phyloP scores from a whole-genome alignment of 2,797 vertebrate species.

The Anabacerthia variegaticeps region DNA sequence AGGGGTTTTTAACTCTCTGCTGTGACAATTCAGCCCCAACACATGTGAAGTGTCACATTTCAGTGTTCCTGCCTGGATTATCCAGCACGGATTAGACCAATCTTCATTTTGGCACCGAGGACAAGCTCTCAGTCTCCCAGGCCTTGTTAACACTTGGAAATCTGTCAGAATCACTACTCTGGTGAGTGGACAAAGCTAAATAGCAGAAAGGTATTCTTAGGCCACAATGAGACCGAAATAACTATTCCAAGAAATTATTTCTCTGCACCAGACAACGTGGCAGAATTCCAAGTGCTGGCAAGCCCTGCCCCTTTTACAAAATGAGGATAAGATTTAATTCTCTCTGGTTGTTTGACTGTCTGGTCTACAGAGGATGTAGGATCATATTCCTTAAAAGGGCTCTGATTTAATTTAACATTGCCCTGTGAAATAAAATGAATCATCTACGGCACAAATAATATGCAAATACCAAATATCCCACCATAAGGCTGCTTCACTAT shows the following conservation, averaged over 20 bases:
- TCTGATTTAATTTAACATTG: neutral
- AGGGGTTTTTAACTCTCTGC: neutral
- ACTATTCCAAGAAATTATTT: neutral
- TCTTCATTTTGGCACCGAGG: neutral
- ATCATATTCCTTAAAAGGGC: neutral
- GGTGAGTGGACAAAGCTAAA: neutral
- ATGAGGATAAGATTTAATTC: neutral
- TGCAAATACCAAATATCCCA: neutral
- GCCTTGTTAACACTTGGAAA: slow-evolving; percentile 45
- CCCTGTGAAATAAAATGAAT: neutral
- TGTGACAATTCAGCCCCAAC: neutral
- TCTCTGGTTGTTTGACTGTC: neutral
- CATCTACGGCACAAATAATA: neutral
- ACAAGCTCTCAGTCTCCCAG: neutral
- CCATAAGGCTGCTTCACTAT: neutral
- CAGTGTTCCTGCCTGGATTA: neutral
- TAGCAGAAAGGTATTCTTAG: slow-evolving; percentile 38
- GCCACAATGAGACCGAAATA: slow-evolving; percentile 12
- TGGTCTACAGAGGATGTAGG: neutral
- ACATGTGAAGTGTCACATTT: neutral
- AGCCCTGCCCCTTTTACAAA: neutral
- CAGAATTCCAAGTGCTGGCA: neutral
- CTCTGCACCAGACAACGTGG: neutral
- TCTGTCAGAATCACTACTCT: neutral
- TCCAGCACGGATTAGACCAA: neutral